Conservation (phyloP, 2,113 vertebrate species). For the Nycticryphes semicollaris region DNA sequence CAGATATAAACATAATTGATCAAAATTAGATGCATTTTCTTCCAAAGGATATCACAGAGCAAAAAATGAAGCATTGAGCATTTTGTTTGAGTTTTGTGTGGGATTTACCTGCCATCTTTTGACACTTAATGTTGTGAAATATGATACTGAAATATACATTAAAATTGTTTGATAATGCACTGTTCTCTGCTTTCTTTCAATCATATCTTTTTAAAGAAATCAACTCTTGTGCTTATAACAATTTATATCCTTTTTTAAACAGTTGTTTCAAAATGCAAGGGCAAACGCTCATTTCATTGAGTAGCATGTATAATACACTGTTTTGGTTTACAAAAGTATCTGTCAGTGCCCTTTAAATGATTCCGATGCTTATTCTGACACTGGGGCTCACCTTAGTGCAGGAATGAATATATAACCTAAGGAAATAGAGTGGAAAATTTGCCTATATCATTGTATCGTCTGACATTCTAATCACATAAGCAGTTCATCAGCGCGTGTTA, state of each 20-base stretch:
- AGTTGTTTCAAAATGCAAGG: background rate
- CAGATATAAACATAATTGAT: background rate
- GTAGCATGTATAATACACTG: background rate
- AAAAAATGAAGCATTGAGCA: background rate
- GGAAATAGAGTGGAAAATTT: slow-evolving; percentile 75
- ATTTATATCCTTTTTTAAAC: background rate
- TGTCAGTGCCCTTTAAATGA: background rate
- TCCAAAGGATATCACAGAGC: background rate
- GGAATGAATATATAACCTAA: slow-evolving; percentile 8
- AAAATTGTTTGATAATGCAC: background rate
- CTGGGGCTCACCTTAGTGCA: background rate
- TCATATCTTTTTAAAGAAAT: background rate
- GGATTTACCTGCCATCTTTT: background rate
- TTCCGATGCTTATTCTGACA: background rate
- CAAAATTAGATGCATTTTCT: background rate
- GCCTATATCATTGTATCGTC: slow-evolving; percentile 14
- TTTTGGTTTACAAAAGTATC: background rate
- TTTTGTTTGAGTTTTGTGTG: background rate
- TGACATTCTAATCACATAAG: slow-evolving; percentile 55
- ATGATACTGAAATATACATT: background rate
- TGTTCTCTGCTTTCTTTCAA: background rate
- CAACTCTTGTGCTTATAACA: background rate
- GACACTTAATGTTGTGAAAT: slow-evolving; percentile 2
- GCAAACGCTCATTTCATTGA: background rate
- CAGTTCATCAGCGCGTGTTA: slow-evolving; percentile 21